These are phyloP conservation scores for Fregetta grallaria DNA, from an alignment of 2,113 vertebrate species.

Conservation along the genomic window DNA sequence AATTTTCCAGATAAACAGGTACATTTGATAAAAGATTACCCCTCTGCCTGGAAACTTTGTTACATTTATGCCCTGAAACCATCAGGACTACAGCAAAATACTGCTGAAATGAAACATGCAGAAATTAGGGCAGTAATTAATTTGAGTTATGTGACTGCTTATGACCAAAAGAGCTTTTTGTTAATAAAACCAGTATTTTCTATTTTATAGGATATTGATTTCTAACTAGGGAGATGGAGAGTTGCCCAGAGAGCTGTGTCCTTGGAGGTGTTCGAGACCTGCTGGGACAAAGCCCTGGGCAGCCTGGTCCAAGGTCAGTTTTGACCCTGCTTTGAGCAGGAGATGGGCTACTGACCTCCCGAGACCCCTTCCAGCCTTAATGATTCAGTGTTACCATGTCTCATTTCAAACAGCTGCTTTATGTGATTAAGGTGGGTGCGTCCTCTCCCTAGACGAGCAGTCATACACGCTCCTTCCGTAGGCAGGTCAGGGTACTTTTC, in stretches of 20 bases:
- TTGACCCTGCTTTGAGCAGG: background rate
- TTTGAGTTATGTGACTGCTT: background rate
- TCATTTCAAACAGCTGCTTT: background rate
- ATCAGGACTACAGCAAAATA: background rate
- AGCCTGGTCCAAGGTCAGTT: background rate
- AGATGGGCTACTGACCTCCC: background rate
- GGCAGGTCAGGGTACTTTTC: background rate
- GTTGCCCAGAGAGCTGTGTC: background rate
- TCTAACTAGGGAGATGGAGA: background rate
- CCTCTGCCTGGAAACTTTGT: background rate
- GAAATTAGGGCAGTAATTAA: slow-evolving; percentile 16
- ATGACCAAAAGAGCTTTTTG: slow-evolving; percentile 6
- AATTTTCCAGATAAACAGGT: slow-evolving; percentile 2
- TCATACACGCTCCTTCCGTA: fast-evolving
- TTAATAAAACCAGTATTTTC: background rate
- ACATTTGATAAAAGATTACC: background rate
- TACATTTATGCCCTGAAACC: background rate
- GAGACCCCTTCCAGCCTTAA: background rate
- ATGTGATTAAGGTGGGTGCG: background rate
- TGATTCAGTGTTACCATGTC: background rate
- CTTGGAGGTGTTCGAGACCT: background rate
- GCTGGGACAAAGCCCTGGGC: background rate
- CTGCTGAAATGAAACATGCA: background rate
- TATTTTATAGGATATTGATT: slow-evolving; percentile 2
- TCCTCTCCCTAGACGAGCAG: background rate